Evolutionary conservation across 2,797 vertebrate genomes (phyloP), one percentile per base, ranked within the genome.

Genomic region (Mergus octosetaceus): DNA sequence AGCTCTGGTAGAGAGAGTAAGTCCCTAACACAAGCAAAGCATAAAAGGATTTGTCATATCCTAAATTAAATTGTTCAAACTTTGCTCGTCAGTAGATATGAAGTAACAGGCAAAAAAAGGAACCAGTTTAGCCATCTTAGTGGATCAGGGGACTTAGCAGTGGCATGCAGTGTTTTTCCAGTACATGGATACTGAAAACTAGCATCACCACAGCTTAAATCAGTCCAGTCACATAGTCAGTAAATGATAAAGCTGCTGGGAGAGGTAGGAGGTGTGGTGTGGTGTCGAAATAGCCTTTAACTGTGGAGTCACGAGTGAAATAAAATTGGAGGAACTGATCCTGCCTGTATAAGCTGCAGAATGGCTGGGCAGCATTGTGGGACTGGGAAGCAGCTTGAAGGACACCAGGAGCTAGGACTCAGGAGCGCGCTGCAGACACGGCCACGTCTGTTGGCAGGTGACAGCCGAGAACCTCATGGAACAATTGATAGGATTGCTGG

Each of bases 61-160:
- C 41, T 56, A 92, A 96, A 96, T 79, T 49, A 91, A 95, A 91
- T 69, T 20, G 47, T 74, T 56, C 65, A n/a, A 61, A 85, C 60
- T 88, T 43, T 49, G 47, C 54, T 79, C 30, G 72, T 79, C 70
- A 83, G 64, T 66, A 87, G 77, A 60, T 56, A 19, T 6, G 60
- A 80, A 75, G 72, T 74, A 87, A 49, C 6, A 14, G 43, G 28
- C 22, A 80, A 72, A 75, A 92, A 75, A 34, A 90, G 51, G 49
- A 90, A 94, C 75, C 80, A 77, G 43, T 79, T 76, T 58, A 60
- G 38, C 39, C 39, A 43, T 81, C 60, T 87, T n/a, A 56, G 49
- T 75, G 76, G 68, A 77, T 69, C 54, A 10, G 27, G 20, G 36
- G 69, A 56, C 38, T 74, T 64, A 6, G 60, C 76, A 2, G 21